Percentiles rank a stretch among this genome's conserved stretches.
These are phyloP conservation scores for Glyptemys insculpta DNA, from an alignment of 2,797 vertebrate genomes.

Conservation along the genomic window DNA sequence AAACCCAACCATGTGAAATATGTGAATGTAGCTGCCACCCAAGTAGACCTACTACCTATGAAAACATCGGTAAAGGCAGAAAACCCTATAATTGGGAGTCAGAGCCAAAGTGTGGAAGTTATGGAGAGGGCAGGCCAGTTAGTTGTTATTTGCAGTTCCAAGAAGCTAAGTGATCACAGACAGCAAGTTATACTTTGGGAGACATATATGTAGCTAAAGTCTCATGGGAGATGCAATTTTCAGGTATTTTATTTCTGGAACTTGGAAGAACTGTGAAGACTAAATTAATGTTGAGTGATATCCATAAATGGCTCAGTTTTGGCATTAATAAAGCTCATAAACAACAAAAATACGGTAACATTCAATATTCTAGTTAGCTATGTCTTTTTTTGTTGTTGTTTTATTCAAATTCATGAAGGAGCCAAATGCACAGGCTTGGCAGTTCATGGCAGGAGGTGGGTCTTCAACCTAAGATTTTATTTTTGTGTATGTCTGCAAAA, in stretches of 20 bases:
- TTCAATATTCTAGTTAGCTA: neutral
- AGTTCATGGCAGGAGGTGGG: neutral
- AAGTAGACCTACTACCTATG: neutral
- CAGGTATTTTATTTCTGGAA: neutral
- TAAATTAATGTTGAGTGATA: neutral
- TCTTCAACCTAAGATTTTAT: neutral
- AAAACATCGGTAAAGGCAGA: neutral
- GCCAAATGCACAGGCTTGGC: neutral
- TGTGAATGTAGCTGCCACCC: rapidly evolving
- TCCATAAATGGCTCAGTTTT: neutral
- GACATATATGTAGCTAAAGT: neutral
- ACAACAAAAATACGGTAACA: neutral
- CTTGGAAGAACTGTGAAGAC: neutral
- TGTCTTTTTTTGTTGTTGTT: neutral
- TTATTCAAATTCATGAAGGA: neutral
- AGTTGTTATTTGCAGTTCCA: neutral
- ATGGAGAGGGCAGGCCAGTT: neutral
- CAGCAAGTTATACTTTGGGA: neutral
- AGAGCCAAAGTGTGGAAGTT: neutral
- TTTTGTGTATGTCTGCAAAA: neutral
- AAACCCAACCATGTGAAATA: neutral
- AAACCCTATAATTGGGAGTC: neutral
- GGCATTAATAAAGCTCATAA: neutral
- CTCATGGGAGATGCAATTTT: neutral
- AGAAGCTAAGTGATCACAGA: neutral